phyloP scores from a whole-genome alignment of 2,888 invertebrate species.

The Anthophora plumipes region DNA sequence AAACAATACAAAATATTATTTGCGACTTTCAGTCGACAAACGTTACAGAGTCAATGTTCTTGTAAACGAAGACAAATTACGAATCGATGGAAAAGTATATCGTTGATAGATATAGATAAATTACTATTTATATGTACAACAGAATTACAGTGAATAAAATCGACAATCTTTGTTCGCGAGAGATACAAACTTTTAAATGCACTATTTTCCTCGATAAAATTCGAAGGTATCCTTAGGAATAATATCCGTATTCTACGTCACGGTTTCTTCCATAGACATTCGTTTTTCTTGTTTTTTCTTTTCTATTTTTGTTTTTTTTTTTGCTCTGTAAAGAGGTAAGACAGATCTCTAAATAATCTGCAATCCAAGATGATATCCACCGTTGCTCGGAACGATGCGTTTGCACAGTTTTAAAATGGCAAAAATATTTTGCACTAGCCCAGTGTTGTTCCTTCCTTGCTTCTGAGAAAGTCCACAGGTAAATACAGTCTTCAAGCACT shows the following conservation, averaged over 20 bases:
- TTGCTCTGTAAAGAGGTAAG: background rate
- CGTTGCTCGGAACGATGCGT: slow-evolving; percentile 57
- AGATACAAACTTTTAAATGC: slow-evolving; percentile 11
- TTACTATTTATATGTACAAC: slow-evolving; percentile 21
- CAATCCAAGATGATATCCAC: slow-evolving; percentile 68
- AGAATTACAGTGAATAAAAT: slow-evolving; percentile 21
- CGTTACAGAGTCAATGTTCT: slow-evolving; percentile 8
- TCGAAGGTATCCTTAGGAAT: slow-evolving; percentile 13
- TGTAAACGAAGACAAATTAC: slow-evolving; percentile 11
- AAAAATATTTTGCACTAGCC: slow-evolving; percentile 66
- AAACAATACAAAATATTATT: slow-evolving; percentile 22
- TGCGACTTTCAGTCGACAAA: background rate
- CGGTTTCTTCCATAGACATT: background rate
- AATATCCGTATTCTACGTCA: slow-evolving; percentile 18
- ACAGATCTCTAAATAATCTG: slow-evolving; percentile 71
- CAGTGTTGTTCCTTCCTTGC: slow-evolving; percentile 64
- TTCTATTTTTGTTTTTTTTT: too few species aligned
- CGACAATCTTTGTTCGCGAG: background rate
- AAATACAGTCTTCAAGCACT: slow-evolving; percentile 62
- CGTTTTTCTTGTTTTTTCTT: background rate
- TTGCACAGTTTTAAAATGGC: slow-evolving; percentile 68
- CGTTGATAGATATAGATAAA: background rate
- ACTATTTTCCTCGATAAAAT: background rate
- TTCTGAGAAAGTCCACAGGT: slow-evolving; percentile 72
- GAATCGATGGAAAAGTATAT: slow-evolving; percentile 11